Conservation (phyloP, 2,113 vertebrate genomes). For the Rhabdornis inornatus region DNA sequence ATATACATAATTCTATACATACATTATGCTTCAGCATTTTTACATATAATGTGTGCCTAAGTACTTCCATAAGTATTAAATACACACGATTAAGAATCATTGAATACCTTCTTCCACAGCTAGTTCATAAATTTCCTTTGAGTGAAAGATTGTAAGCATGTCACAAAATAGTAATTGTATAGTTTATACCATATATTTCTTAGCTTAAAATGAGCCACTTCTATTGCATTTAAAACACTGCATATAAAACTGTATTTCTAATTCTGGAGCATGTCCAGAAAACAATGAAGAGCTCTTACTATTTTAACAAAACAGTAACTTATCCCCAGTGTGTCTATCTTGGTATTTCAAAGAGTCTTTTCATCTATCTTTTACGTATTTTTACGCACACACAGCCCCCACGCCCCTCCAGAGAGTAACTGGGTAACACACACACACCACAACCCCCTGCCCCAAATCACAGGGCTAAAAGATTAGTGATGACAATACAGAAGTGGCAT, state of each 20-base stretch:
- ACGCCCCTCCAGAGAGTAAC: not conserved
- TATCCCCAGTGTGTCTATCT: not conserved
- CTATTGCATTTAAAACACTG: not conserved
- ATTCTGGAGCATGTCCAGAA: not conserved
- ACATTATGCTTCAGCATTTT: not conserved
- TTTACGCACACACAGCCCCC: not conserved
- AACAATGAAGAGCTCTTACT: not conserved
- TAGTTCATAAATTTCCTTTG: not conserved
- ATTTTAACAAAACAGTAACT: not conserved
- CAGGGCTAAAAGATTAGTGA: not conserved
- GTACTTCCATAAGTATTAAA: not conserved
- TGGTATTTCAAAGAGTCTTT: not conserved
- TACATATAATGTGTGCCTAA: not conserved
- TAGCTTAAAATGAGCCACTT: not conserved
- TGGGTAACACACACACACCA: not conserved
- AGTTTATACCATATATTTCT: not conserved
- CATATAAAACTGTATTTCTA: not conserved
- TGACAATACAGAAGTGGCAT: not conserved
- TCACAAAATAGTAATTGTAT: not conserved
- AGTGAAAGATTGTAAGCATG: not conserved
- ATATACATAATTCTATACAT: not conserved
- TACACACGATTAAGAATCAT: not conserved
- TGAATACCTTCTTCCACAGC: not conserved
- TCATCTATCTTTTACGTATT: not conserved
- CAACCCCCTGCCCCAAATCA: accelerated